Conservation (phyloP, 2,113 vertebrate species). For the Sturnus vulgaris region DNA sequence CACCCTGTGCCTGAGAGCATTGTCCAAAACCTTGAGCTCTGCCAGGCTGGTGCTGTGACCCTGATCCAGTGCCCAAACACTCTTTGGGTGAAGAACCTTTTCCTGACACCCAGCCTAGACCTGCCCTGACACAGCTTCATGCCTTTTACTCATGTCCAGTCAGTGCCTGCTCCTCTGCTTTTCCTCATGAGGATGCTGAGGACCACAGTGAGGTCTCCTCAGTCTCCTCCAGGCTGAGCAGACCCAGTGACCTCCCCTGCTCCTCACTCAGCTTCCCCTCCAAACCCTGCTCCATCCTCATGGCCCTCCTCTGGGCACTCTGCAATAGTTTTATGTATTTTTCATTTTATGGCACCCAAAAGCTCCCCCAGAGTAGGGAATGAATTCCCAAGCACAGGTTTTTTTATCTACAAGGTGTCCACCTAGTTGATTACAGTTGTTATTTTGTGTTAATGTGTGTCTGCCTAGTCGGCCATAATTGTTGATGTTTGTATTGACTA, state of each 20-base stretch:
- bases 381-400: too few relatives aligned
- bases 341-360: neutral
- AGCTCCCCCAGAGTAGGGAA: too few relatives aligned
- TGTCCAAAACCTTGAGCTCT: neutral
- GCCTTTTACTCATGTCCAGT: accelerated
- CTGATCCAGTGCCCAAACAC: accelerated
- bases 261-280: neutral
- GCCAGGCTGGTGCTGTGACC: neutral
- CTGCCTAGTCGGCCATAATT: too few relatives aligned
- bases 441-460: too few relatives aligned
- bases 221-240: neutral
- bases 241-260: neutral
- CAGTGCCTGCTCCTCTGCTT: neutral
- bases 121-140: neutral
- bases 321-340: neutral
- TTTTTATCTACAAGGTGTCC: too few relatives aligned
- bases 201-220: neutral
- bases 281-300: accelerated
- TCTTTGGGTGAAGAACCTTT: neutral
- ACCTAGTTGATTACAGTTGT: too few relatives aligned
- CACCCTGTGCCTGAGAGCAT: neutral
- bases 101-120: neutral
- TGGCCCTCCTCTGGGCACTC: neutral
- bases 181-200: accelerated
- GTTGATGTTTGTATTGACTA: too few relatives aligned